These are phyloP conservation scores for Rhincodon typus DNA, from an alignment of 2,797 vertebrate genomes.

Conservation along the genomic window DNA sequence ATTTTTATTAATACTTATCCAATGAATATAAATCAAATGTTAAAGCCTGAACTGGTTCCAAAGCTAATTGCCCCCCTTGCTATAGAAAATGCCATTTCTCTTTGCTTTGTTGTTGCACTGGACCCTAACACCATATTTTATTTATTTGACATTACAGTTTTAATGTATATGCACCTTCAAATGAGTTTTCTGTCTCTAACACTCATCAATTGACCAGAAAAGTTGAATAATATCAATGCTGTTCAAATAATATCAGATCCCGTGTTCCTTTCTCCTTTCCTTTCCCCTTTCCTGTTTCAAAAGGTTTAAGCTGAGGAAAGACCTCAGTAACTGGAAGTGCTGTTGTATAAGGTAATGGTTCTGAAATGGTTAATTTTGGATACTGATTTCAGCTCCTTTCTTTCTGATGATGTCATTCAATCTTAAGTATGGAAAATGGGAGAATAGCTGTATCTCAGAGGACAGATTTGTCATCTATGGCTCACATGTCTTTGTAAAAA, in stretches of 20 bases:
- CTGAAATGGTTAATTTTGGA: too few relatives aligned
- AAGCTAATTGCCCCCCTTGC: not conserved
- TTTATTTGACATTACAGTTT: not conserved
- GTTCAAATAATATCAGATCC: not conserved
- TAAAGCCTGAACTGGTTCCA: not conserved
- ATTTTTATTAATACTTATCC: not conserved
- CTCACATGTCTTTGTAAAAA: too few relatives aligned
- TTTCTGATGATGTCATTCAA: too few relatives aligned
- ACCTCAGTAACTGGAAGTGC: not conserved
- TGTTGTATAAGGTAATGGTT: not conserved
- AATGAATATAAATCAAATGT: not conserved
- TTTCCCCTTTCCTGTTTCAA: not conserved
- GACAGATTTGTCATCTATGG: too few relatives aligned
- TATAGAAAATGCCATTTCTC: not conserved
- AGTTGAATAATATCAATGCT: not conserved
- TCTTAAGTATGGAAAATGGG: too few relatives aligned
- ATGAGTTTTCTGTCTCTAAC: not conserved
- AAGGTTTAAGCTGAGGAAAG: not conserved
- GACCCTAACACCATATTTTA: not conserved
- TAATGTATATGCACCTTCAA: not conserved
- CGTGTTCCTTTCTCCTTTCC: too few relatives aligned
- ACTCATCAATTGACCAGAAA: not conserved
- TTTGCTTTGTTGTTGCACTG: not conserved
- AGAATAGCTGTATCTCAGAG: too few relatives aligned
- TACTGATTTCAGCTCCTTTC: too few relatives aligned